A percentile compares a stretch with the other conserved stretches of the same genome.
These are phyloP conservation scores for Cnemophilus loriae DNA, from an alignment of 2,113 vertebrate genomes.

Conservation along the genomic window DNA sequence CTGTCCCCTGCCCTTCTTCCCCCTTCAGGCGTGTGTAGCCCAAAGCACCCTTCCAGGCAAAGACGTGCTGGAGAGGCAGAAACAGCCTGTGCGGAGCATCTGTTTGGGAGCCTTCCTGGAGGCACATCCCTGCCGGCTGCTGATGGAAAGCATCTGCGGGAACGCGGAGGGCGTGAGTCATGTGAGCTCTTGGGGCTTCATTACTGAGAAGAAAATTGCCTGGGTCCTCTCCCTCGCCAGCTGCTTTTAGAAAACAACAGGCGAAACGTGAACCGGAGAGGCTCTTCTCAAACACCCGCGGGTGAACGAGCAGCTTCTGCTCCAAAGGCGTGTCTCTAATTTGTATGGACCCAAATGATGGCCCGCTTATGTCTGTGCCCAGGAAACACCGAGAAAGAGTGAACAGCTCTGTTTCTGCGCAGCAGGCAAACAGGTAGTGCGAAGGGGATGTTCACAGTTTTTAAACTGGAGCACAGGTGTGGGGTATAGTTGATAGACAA, in stretches of 20 bases:
- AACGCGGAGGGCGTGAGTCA: background rate
- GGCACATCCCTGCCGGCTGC: background rate
- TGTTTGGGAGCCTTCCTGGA: slow-evolving; percentile 44
- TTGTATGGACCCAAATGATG: rapidly evolving
- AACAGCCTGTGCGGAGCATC: background rate
- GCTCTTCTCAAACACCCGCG: background rate
- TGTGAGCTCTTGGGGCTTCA: background rate
- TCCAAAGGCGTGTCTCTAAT: rapidly evolving
- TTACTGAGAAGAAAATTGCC: background rate
- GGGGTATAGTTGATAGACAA: rapidly evolving
- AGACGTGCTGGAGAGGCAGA: background rate
- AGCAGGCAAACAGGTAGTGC: background rate
- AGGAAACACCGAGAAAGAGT: background rate
- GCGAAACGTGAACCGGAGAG: rapidly evolving
- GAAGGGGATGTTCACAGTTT: background rate
- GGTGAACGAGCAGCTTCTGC: background rate
- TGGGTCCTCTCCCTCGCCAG: background rate
- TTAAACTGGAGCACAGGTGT: background rate
- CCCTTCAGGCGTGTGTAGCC: background rate
- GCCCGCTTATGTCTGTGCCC: background rate
- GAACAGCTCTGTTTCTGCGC: background rate
- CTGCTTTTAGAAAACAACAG: background rate
- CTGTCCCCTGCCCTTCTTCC: background rate
- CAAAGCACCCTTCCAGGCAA: background rate
- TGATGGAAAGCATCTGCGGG: slow-evolving; percentile 36